Conservation (phyloP, 1,140 invertebrate species). For the Drosophila malerkotliana region DNA sequence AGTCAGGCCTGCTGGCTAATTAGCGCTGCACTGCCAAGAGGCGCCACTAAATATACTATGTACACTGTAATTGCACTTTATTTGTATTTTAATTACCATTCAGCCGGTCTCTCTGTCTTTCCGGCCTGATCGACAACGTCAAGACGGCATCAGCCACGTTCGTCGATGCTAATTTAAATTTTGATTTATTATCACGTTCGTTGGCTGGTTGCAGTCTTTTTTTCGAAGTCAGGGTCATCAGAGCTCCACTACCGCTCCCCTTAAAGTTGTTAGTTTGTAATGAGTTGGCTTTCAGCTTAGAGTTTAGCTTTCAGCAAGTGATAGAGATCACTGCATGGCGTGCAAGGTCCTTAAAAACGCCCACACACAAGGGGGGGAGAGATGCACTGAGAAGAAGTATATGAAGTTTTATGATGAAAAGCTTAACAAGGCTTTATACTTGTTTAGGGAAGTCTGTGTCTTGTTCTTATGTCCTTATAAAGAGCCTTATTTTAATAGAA, state of each 20-base stretch:
- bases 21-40: conserved; percentile 25
- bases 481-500: too few relatives aligned
- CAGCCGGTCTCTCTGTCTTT: not conserved
- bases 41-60: conserved; percentile 23
- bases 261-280: not conserved
- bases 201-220: conserved; percentile 7
- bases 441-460: not conserved
- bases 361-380: not conserved
- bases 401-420: not conserved
- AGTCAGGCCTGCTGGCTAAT: conserved; percentile 29
- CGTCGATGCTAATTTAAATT: conserved; percentile 42
- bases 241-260: not conserved
- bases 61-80: conserved; percentile 50
- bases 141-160: conserved; percentile 5
- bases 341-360: conserved; percentile 18
- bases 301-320: not conserved
- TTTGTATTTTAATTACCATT: conserved; percentile 33
- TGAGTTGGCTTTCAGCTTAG: conserved; percentile 1
- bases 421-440: too few relatives aligned
- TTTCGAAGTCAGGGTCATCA: conserved; percentile 33
- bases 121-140: conserved; percentile 11
- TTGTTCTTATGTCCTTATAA: not conserved
- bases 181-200: conserved; percentile 48
- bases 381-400: conserved; percentile 18
- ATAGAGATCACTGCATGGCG: conserved; percentile 4